Evolutionary conservation across 1,140 invertebrate species (phyloP).

Genomic region (Dendroctonus ponderosae): DNA sequence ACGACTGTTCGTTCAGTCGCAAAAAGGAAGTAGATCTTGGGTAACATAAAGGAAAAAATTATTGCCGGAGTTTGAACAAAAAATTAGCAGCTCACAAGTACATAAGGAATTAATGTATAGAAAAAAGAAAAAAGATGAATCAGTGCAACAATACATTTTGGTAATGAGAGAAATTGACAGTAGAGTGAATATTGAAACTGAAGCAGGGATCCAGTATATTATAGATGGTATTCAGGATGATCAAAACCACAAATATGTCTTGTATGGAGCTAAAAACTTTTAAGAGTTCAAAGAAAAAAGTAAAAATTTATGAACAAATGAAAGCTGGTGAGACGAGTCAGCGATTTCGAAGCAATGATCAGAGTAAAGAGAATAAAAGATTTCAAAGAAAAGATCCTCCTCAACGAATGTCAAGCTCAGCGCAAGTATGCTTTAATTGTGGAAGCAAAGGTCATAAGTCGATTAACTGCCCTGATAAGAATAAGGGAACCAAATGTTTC

Average conservation of each 20-base stretch:
- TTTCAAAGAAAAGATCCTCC: too few relatives aligned
- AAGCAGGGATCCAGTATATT: constrained; percentile 40
- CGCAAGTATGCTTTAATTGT: not conserved
- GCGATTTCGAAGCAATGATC: too few relatives aligned
- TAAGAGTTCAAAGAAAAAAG: constrained; percentile 32
- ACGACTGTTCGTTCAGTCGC: constrained; percentile 30
- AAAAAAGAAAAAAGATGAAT: constrained; percentile 3
- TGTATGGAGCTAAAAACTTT: constrained; percentile 34
- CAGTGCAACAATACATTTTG: constrained; percentile 38
- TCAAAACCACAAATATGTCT: constrained; percentile 18
- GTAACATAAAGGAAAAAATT: constrained; percentile 13
- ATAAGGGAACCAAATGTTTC: constrained; percentile 16
- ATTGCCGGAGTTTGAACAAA: constrained; percentile 7
- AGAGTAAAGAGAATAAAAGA: too few relatives aligned
- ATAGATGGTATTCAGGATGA: constrained; percentile 39
- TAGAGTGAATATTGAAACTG: constrained; percentile 35
- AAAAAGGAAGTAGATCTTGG: constrained; percentile 23
- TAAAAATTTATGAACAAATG: constrained; percentile 21
- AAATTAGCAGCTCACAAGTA: constrained; percentile 9
- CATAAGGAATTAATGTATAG: constrained; percentile 9
- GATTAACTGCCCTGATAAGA: constrained; percentile 6
- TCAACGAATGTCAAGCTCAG: too few relatives aligned
- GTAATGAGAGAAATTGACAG: constrained; percentile 42
- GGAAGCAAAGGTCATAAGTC: constrained; percentile 5
- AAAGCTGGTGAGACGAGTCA: constrained; percentile 4